Evolutionary conservation across 2,888 invertebrate genomes (phyloP), one percentile per base, ranked within the genome.

Genomic region (Augochlorella aurata): DNA sequence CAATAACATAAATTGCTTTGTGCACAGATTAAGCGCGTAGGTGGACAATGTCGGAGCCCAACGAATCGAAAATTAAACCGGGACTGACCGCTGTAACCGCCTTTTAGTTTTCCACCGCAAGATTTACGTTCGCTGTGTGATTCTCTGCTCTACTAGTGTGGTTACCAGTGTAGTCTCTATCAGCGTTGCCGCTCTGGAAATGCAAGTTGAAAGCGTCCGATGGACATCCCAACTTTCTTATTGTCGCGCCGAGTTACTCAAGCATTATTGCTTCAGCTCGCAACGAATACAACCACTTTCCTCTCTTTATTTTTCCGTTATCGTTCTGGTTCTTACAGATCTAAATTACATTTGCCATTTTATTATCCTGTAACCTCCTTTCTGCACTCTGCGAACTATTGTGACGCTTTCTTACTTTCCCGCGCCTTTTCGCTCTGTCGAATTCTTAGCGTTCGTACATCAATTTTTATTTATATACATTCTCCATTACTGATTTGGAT

Each of bases 1-100:
- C 89, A 85, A 88, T 89, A 85, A 88, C 85, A 84, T 80, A 88
- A 88, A 90, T 90, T 87, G 82, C 83, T 76, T 68, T 73, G 71
- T 72, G 77, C 68, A 58, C 68, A 76, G 81, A 86, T 89, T 87
- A 81, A 89, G 77, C 79, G 76, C 29, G 66, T 74, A 67, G 54
- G 63, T 67, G 66, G 74, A 73, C 77, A 45, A 71, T 68, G 76
- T 79, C 74, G 69, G 73, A 71, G 50, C 50, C 75, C 82, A 65
- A 71, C 79, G 78, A 83, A 82, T 84, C 79, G 84, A 84, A 88
- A 89, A 86, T 83, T 85, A 79, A 70, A 71, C 69, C 71, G 68
- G 49, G 67, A 74, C 50, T 50, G 70, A 79, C 63, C 63, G 24
- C 75, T 24, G 58, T 71, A 67, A 80, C 71, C 81, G 70, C 85